Conservation (phyloP, 2,888 invertebrate species). For the Apodemia hepburni region DNA sequence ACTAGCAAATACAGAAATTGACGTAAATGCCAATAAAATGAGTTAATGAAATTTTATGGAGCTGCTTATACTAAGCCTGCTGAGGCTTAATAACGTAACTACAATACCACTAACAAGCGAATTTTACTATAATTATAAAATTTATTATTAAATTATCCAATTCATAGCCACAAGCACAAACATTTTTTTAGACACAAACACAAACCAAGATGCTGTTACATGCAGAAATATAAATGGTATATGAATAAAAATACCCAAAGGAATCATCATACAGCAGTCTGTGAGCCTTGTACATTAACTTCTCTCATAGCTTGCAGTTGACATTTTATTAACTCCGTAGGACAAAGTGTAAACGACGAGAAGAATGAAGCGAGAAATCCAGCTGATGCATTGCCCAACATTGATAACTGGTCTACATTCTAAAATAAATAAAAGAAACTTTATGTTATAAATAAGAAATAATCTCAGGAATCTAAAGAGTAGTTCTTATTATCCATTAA, state of each 20-base stretch:
- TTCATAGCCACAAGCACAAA: neutral
- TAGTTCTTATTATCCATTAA: no score
- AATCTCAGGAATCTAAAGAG: no score
- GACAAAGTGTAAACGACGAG: conserved; percentile 96
- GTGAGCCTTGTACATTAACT: conserved; percentile 70
- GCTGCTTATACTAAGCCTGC: no score
- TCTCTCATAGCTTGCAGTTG: conserved; percentile 96
- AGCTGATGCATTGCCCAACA: conserved; percentile 90
- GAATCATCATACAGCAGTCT: conserved; percentile 67
- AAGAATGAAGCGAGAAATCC: conserved; percentile 98
- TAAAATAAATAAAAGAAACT: conserved; percentile 45
- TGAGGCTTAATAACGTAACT: no score
- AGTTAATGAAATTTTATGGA: no score
- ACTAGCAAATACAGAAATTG: no score
- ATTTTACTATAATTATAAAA: no score
- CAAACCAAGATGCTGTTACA: neutral
- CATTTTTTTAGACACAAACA: neutral
- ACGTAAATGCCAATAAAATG: no score
- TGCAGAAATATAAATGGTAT: conserved; percentile 25
- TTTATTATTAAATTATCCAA: no score
- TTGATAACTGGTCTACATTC: conserved; percentile 84
- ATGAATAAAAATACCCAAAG: conserved; percentile 54
- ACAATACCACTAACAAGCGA: no score
- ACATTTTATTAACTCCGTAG: conserved; percentile 98
- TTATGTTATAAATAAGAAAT: no score